Base-by-base conservation (phyloP, 2,797 vertebrate genomes). In the Pyrrhura leucotis region DNA sequence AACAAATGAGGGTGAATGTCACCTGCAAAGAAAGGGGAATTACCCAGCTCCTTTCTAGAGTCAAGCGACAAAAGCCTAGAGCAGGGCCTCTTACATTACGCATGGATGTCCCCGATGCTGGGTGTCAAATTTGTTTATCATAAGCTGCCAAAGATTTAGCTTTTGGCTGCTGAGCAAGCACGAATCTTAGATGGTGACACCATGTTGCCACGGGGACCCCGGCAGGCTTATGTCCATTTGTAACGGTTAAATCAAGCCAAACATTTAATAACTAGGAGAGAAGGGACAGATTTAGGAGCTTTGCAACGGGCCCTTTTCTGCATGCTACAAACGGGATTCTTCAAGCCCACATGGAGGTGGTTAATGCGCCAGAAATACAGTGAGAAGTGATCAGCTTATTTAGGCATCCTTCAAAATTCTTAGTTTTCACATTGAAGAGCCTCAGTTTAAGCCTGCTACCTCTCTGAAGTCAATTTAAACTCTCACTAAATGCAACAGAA, bases 281-380 rank as follows among this genome's bases (percentile, higher is more conserved):
- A 74, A 88, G 48, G 50, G n/a, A 67, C 68, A 67, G 56, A 45
- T 91, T 83, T 13, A 63, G 59, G 69, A 82, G 75, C 74, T 56
- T 25, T 7, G 37, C 33, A 56, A 28, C 0, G 5, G 91, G 73
- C 69, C 45, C 74, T 91, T 56, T 83, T 56, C 85, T 73, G 93
- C 63, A 68, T 73, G 63, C 72, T 69, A 71, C 88, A 39, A 94
- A 66, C 11, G 51, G 71, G 80, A 95, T 84, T 76, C 86, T 95
- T 90, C 71, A 87, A 85, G 68, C 80, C 87, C 71, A 94, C 88
- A 71, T 17, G 65, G 77, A 87, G 45, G n/a, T 48, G 35, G 79
- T 89, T 94, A 95, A 88, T 89, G 90, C 28, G 56, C 92, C 95
- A 95, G 85, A 97, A 96, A 94, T 93, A 81, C 95, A 95, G 91